Evolutionary conservation across 2,113 vertebrate species (phyloP).

Genomic region (Hydrolagus affinis): DNA sequence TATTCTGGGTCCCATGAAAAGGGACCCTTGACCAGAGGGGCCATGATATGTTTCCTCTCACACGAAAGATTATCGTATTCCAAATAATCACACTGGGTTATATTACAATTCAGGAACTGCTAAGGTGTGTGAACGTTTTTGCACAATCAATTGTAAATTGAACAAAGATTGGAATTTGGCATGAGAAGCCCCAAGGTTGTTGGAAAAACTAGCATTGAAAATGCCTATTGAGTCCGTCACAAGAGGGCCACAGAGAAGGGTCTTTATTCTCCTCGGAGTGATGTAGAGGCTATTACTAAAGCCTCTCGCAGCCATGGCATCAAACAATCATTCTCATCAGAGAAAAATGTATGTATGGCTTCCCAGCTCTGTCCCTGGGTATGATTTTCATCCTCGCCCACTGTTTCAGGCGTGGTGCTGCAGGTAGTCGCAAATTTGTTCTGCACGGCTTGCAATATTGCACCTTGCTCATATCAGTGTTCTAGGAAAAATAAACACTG

Average conservation of each 20-base stretch:
- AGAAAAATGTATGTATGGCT: conserved; percentile 30
- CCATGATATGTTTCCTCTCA: neutral
- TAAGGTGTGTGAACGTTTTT: neutral
- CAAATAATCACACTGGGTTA: neutral
- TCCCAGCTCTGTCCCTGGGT: conserved; percentile 45
- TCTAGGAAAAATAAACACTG: conserved; percentile 44
- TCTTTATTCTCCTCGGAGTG: neutral
- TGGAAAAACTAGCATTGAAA: too few species aligned
- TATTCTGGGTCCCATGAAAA: neutral
- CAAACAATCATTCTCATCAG: neutral
- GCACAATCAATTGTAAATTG: neutral
- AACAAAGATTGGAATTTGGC: conserved; percentile 5
- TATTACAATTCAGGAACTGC: neutral
- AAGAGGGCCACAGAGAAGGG: conserved; percentile 30
- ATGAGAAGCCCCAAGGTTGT: neutral
- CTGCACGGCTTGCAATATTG: conserved; percentile 45
- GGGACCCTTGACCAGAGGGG: neutral
- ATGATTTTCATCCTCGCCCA: conserved; percentile 47
- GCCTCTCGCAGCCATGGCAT: neutral
- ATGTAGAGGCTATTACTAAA: neutral
- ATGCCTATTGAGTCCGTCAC: neutral
- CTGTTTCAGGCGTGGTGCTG: conserved; percentile 51
- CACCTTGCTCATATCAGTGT: conserved; percentile 44
- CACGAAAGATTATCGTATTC: neutral
- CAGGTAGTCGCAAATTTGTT: conserved; percentile 50